Conservation (phyloP, 2,888 invertebrate genomes). For the Leistus spinibarbis region DNA sequence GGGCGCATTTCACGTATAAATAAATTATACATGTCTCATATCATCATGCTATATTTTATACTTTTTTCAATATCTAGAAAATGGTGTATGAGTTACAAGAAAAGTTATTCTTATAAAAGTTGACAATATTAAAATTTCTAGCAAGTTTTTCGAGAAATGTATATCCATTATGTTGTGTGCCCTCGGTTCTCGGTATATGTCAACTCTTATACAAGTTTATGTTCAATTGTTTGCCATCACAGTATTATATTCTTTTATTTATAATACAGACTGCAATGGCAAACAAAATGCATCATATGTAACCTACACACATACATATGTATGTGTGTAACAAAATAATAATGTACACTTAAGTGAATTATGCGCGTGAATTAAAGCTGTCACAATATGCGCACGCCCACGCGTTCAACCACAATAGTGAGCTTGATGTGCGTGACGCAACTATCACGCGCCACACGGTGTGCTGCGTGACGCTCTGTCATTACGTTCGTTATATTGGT, state of each 20-base stretch:
- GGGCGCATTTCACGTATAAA: too few species aligned
- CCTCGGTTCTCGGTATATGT: neutral
- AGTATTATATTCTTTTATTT: neutral
- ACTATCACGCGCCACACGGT: neutral
- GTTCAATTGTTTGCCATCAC: neutral
- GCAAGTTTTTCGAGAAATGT: too few species aligned
- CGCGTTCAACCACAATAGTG: constrained; percentile 1
- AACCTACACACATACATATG: neutral
- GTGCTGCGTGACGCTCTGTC: neutral
- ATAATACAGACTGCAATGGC: neutral
- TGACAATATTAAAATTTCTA: too few species aligned
- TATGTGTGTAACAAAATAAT: neutral
- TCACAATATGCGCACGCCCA: constrained; percentile 12
- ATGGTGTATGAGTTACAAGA: too few species aligned
- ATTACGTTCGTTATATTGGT: constrained; percentile 6
- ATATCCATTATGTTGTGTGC: neutral
- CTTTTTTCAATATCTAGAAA: too few species aligned
- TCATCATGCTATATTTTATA: too few species aligned
- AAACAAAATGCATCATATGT: neutral
- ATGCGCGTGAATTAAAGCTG: constrained; percentile 18
- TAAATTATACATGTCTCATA: too few species aligned
- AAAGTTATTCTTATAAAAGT: too few species aligned
- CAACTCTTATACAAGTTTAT: constrained; percentile 2
- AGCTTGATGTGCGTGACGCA: constrained; percentile 1
- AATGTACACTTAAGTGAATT: constrained; percentile 8